Conservation (phyloP, 2,113 vertebrate genomes). For the Prochilodus magdalenae region DNA sequence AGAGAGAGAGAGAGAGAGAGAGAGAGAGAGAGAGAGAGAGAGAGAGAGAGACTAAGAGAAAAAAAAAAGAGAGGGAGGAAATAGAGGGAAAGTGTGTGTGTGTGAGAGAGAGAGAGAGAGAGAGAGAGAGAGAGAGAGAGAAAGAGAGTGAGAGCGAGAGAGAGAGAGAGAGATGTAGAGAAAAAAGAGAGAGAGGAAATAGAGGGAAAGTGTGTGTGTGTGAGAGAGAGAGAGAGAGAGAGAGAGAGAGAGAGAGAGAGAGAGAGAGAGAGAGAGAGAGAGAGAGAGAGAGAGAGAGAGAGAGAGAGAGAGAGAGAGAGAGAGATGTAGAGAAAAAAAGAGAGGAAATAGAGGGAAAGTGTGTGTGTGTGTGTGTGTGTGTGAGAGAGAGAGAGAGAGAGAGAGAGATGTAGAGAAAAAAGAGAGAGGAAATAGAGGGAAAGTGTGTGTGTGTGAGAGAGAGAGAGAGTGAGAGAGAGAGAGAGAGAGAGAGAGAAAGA, state of each 20-base stretch:
- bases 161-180: conserved; percentile 51
- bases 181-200: conserved; percentile 32
- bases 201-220: too few species aligned
- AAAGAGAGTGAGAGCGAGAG: conserved; percentile 53
- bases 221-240: background rate
- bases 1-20: conserved; percentile 63
- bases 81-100: conserved; percentile 14
- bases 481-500: background rate
- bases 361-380: too few species aligned
- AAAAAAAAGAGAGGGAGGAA: too few species aligned
- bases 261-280: conserved; percentile 52
- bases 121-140: background rate
- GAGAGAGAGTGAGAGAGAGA: conserved; percentile 48
- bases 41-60: background rate
- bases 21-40: conserved; percentile 50
- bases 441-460: too few species aligned
- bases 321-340: conserved; percentile 29
- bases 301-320: conserved; percentile 53
- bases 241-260: conserved; percentile 53
- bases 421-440: too few species aligned
- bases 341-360: conserved; percentile 45
- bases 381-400: conserved; percentile 28
- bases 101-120: conserved; percentile 64
- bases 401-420: background rate
- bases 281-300: conserved; percentile 52